phyloP scores from a whole-genome alignment of 1,140 invertebrate genomes.

The Chironomus striatipennis region DNA sequence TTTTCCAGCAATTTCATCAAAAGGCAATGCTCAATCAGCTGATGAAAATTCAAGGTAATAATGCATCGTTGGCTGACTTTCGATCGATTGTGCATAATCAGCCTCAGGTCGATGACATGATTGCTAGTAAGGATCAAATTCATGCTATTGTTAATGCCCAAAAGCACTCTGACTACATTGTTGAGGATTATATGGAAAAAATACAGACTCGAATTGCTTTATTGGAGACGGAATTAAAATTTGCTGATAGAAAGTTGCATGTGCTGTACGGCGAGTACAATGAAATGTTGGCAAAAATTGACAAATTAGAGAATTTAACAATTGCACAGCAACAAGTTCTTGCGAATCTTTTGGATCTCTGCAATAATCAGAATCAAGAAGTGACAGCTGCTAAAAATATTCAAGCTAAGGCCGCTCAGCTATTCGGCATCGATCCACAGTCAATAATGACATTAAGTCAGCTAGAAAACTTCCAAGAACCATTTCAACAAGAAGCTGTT shows the following conservation, averaged over 20 bases:
- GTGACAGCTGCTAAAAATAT: conserved; percentile 1
- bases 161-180: conserved; percentile 53
- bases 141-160: conserved; percentile 34
- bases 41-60: neutral
- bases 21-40: conserved; percentile 1
- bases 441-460: neutral
- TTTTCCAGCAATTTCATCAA: conserved; percentile 1
- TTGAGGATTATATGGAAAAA: conserved; percentile 82
- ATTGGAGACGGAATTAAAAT: conserved; percentile 81
- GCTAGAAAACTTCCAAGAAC: conserved; percentile 8
- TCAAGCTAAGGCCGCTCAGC: neutral
- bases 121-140: neutral
- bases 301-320: conserved; percentile 80
- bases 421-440: conserved; percentile 1
- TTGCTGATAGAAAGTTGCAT: conserved; percentile 84
- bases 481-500: conserved; percentile 4
- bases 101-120: neutral
- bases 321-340: conserved; percentile 89
- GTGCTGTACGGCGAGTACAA: conserved; percentile 85
- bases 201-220: conserved; percentile 74
- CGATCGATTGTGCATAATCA: neutral
- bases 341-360: conserved; percentile 74
- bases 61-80: conserved; percentile 1
- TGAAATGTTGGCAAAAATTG: conserved; percentile 87
- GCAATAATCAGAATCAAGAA: conserved; percentile 35